Evolutionary conservation across 2,113 vertebrate species (phyloP).

Genomic region (Mobula hypostoma): DNA sequence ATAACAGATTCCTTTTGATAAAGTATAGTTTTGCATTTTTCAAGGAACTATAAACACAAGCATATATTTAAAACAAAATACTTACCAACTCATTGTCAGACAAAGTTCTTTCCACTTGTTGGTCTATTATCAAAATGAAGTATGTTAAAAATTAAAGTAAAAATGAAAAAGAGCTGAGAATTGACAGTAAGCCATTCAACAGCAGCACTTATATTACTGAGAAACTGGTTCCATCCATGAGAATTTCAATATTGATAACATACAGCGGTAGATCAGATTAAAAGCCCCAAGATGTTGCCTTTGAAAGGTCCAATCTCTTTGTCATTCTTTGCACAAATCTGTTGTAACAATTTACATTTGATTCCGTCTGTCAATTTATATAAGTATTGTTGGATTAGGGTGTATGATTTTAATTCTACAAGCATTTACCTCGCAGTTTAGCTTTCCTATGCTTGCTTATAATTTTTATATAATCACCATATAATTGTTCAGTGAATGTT

Average conservation of each 20-base stretch:
- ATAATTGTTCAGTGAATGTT: no score
- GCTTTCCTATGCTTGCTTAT: no score
- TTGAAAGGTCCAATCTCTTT: neutral
- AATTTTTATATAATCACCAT: no score
- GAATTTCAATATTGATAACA: neutral
- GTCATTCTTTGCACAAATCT: neutral
- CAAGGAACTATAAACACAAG: neutral
- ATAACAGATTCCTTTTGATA: neutral
- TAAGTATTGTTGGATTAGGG: no score
- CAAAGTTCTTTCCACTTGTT: neutral
- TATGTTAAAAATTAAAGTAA: neutral
- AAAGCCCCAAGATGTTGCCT: neutral
- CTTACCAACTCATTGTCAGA: neutral
- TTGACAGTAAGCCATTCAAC: neutral
- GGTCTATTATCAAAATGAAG: neutral
- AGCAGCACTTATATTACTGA: neutral
- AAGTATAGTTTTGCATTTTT: neutral
- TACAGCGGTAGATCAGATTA: neutral
- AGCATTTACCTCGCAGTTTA: no score
- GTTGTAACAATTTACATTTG: neutral
- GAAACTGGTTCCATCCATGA: neutral
- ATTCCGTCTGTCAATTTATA: neutral
- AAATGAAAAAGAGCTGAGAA: neutral
- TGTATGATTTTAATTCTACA: no score
- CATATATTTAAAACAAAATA: neutral